Conservation (phyloP, 2,888 invertebrate genomes). For the Pocota personata region DNA sequence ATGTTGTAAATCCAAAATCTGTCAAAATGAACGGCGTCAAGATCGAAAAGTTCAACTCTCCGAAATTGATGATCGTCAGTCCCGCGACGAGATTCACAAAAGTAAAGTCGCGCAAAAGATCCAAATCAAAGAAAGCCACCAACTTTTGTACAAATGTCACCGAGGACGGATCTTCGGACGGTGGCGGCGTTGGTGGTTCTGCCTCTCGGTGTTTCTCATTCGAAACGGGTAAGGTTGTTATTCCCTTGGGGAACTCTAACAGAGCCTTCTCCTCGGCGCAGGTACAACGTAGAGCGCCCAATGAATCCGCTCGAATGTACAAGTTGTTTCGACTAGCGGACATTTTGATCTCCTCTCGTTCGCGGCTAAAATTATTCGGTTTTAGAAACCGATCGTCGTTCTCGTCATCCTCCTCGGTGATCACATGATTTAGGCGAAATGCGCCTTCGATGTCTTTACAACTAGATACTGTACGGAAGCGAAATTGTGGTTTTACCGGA, state of each 20-base stretch:
- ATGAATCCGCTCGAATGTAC: slow-evolving; percentile 68
- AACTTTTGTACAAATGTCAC: slow-evolving; percentile 84
- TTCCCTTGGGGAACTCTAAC: slow-evolving; percentile 73
- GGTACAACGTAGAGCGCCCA: slow-evolving; percentile 76
- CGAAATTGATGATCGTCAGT: slow-evolving; percentile 88
- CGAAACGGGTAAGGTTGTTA: slow-evolving; percentile 36
- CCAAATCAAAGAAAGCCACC: slow-evolving; percentile 87
- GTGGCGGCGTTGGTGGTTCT: slow-evolving; percentile 63
- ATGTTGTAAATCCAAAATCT: slow-evolving; percentile 85
- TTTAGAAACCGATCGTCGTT: slow-evolving; percentile 76
- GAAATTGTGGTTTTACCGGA: slow-evolving; percentile 79
- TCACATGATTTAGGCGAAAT: slow-evolving; percentile 49
- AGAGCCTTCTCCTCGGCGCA: slow-evolving; percentile 78
- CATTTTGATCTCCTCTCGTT: slow-evolving; percentile 78
- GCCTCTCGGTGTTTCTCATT: slow-evolving; percentile 31
- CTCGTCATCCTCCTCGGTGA: slow-evolving; percentile 76
- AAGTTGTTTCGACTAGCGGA: slow-evolving; percentile 74
- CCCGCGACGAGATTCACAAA: slow-evolving; percentile 89
- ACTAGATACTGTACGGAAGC: slow-evolving; percentile 76
- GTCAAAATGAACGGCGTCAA: slow-evolving; percentile 89
- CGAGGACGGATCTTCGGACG: slow-evolving; percentile 65
- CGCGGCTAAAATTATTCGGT: slow-evolving; percentile 80
- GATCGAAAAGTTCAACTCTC: slow-evolving; percentile 89
- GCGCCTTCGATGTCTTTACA: slow-evolving; percentile 59
- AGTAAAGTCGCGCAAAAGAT: slow-evolving; percentile 87